These are phyloP conservation scores for Idaea straminata DNA, from an alignment of 2,888 invertebrate species.

Conservation along the genomic window DNA sequence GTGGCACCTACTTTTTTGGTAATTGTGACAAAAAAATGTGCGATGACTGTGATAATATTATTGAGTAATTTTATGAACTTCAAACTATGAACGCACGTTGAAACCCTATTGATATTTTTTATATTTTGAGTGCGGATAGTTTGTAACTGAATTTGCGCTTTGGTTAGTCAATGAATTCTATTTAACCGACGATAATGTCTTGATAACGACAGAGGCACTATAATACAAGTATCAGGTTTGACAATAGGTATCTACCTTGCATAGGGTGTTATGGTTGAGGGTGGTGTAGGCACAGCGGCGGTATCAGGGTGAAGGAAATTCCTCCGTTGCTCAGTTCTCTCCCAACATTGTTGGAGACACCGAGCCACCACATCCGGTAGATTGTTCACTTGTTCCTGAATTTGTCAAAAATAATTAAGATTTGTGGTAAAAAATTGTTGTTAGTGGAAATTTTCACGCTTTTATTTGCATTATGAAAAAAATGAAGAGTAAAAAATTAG, in stretches of 20 bases:
- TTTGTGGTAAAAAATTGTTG: no score
- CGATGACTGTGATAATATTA: no score
- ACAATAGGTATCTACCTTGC: conserved; percentile 73
- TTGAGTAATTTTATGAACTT: no score
- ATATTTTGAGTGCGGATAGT: not conserved
- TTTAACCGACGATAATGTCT: not conserved
- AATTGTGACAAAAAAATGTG: no score
- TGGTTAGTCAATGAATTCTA: not conserved
- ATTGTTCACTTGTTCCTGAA: conserved; percentile 89
- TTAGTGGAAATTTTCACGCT: no score
- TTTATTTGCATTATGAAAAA: no score
- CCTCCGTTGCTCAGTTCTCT: conserved; percentile 89
- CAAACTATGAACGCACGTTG: no score
- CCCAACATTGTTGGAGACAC: conserved; percentile 87
- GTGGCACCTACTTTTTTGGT: no score
- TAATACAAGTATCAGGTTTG: not conserved
- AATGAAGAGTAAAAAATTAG: no score
- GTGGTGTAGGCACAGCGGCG: conserved; percentile 83
- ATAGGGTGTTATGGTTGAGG: conserved; percentile 80
- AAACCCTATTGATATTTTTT: no score
- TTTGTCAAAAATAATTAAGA: conserved; percentile 11
- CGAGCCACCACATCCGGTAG: conserved; percentile 91
- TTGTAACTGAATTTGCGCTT: not conserved
- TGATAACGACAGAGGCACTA: no score
- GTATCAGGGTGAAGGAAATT: conserved; percentile 94